Evolutionary conservation across 2,797 vertebrate species (phyloP).

Genomic region (Cossypha niveicapilla): DNA sequence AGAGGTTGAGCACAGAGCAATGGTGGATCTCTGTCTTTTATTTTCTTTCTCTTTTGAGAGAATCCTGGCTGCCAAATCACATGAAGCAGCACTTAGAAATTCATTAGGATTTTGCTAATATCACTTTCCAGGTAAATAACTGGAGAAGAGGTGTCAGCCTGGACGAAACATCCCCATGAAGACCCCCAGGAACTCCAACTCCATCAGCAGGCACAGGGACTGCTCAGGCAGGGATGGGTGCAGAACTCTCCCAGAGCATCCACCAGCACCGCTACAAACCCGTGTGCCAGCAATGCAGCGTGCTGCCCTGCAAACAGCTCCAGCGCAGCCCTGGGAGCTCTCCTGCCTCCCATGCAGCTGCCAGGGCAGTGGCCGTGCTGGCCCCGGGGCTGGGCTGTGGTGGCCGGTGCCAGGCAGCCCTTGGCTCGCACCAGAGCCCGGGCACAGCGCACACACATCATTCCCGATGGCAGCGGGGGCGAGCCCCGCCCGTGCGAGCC

Average conservation of each 20-base stretch:
- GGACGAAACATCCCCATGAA: not conserved
- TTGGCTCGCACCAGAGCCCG: no score
- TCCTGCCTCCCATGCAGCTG: not conserved
- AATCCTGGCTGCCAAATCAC: not conserved
- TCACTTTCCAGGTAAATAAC: not conserved
- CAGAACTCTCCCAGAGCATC: fast-evolving
- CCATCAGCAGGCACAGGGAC: fast-evolving
- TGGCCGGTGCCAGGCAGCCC: not conserved
- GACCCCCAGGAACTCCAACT: not conserved
- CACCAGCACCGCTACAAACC: fast-evolving
- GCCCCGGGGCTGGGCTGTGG: not conserved
- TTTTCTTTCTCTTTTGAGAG: no score
- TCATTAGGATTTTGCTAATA: not conserved
- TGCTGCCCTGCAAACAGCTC: not conserved
- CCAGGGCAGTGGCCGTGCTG: fast-evolving
- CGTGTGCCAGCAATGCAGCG: fast-evolving
- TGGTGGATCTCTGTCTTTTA: not conserved
- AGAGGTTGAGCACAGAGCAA: not conserved
- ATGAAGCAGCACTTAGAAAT: not conserved
- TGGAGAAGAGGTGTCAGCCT: not conserved
- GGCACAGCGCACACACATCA: no score
- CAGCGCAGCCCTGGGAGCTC: not conserved
- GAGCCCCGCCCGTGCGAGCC: not conserved
- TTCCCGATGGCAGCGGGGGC: not conserved
- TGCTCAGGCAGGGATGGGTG: fast-evolving